Conservation (phyloP, 2,888 invertebrate species). For the Apodemia mormo region DNA sequence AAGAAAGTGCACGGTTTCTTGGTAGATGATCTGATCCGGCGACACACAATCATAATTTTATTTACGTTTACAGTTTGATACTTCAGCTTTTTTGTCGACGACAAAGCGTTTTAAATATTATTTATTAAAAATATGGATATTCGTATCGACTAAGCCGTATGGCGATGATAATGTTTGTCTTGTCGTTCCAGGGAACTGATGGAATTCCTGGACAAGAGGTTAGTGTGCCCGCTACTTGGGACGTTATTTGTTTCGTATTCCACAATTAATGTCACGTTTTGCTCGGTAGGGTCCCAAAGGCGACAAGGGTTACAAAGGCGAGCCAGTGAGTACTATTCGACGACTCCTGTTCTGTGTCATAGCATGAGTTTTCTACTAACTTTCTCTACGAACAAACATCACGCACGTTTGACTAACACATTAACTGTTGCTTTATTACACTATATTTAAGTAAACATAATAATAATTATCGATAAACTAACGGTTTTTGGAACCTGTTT, state of each 20-base stretch:
- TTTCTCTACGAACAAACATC: constrained; percentile 32
- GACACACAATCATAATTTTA: too few species aligned
- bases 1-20: too few species aligned
- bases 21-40: too few species aligned
- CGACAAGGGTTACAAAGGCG: constrained; percentile 93
- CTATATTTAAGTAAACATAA: neutral
- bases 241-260: too few species aligned
- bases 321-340: constrained; percentile 84
- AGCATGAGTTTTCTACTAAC: constrained; percentile 33
- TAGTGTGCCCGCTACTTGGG: constrained; percentile 45
- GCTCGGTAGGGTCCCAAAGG: constrained; percentile 60
- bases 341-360: constrained; percentile 19
- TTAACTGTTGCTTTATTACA: neutral
- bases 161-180: neutral
- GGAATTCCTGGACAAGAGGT: constrained; percentile 96
- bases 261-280: too few species aligned
- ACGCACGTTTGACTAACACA: constrained; percentile 31
- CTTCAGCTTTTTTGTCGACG: too few species aligned
- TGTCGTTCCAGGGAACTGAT: constrained; percentile 91
- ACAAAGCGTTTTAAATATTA: too few species aligned
- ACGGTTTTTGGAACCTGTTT: too few species aligned
- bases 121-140: too few species aligned
- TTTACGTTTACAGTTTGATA: too few species aligned
- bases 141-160: too few species aligned
- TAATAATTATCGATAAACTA: too few species aligned